Conservation (phyloP, 2,113 vertebrate genomes). For the Xiphophorus maculatus region DNA sequence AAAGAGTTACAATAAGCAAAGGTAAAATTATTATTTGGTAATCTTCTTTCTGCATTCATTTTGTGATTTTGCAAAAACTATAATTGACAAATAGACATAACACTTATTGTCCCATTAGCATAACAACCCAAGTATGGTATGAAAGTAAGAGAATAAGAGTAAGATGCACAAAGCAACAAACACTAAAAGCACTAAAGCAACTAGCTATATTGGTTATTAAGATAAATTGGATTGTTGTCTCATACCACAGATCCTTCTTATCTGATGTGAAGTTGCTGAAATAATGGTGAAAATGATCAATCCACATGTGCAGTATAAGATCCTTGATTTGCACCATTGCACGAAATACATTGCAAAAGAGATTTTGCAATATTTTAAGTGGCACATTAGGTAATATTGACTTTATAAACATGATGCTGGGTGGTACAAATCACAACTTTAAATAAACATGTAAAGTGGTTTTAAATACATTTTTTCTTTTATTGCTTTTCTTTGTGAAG, state of each 20-base stretch:
- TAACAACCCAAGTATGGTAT: neutral
- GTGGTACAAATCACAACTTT: slow-evolving; percentile 20
- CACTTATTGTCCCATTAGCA: neutral
- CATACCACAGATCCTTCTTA: neutral
- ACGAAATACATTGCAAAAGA: neutral
- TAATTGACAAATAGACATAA: neutral
- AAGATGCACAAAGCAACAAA: neutral
- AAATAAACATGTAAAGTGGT: neutral
- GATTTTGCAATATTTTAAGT: slow-evolving; percentile 26
- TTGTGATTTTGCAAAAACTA: neutral
- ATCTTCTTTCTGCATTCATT: neutral
- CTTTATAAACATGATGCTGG: slow-evolving; percentile 45
- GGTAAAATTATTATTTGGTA: neutral
- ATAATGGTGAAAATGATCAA: neutral
- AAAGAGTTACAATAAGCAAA: neutral
- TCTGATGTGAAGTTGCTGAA: neutral
- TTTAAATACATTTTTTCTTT: neutral
- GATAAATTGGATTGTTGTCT: neutral
- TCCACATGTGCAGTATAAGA: neutral
- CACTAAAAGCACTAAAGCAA: neutral
- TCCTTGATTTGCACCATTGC: slow-evolving; percentile 2
- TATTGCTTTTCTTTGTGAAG: neutral
- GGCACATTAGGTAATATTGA: slow-evolving; percentile 63
- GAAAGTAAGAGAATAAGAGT: neutral
- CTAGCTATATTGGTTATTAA: neutral